Evolutionary conservation across 2,797 vertebrate species (phyloP).

Genomic region (Steatocranus sp.): DNA sequence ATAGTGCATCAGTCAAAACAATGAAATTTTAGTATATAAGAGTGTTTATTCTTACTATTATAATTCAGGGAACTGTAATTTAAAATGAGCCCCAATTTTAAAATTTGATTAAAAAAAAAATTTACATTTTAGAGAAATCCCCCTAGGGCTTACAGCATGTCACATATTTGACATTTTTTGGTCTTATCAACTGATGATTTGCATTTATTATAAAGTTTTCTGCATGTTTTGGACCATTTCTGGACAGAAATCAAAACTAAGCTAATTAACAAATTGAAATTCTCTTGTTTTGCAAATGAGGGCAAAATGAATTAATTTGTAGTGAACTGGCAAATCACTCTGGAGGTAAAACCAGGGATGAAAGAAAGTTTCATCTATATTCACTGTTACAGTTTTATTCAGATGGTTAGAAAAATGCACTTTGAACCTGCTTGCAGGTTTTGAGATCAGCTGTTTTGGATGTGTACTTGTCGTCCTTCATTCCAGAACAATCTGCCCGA

Average conservation of each 20-base stretch:
- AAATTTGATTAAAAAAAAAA: not conserved
- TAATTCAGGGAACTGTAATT: not conserved
- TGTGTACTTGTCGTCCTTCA: not conserved
- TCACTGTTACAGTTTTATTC: not conserved
- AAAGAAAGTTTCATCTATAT: not conserved
- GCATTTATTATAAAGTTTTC: not conserved
- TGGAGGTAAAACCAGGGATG: not conserved
- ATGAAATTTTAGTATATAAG: not conserved
- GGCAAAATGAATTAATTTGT: not conserved
- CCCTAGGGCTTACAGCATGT: not conserved
- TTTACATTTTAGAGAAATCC: not conserved
- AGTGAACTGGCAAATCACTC: not conserved
- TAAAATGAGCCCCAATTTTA: not conserved
- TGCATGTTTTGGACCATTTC: not conserved
- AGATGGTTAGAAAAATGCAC: not conserved
- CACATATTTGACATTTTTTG: not conserved
- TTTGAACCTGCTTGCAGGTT: not conserved
- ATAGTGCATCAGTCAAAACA: not conserved
- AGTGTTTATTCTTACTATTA: not conserved
- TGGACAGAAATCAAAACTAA: not conserved
- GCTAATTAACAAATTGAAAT: not conserved
- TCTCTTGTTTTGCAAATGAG: not conserved
- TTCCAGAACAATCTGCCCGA: not conserved
- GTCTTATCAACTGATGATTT: not conserved
- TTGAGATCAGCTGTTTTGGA: accelerated